Percentiles rank a stretch among this genome's conserved stretches.
These are phyloP conservation scores for Herpetotheres cachinnans DNA, from an alignment of 2,113 vertebrate genomes.

Conservation along the genomic window DNA sequence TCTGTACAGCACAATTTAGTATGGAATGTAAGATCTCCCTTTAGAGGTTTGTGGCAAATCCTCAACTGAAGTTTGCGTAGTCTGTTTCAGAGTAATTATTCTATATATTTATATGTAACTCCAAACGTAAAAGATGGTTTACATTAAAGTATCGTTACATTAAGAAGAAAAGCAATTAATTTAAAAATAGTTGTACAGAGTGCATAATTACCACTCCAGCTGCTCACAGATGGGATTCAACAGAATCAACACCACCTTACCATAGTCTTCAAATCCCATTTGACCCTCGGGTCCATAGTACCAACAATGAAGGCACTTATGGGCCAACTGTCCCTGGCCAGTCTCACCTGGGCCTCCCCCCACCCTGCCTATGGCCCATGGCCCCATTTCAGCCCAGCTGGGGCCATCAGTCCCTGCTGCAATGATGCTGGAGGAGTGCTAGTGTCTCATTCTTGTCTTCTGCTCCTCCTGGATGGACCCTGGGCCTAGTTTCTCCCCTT, in stretches of 20 bases:
- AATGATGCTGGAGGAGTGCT: not conserved
- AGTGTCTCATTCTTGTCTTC: not conserved
- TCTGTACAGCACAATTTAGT: not conserved
- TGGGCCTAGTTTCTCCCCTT: not conserved
- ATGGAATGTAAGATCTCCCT: not conserved
- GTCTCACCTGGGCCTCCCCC: not conserved
- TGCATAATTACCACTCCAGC: not conserved
- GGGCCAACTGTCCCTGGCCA: not conserved
- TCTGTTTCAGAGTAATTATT: not conserved
- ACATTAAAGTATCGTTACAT: not conserved
- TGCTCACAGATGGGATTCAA: not conserved
- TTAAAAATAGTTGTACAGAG: not conserved
- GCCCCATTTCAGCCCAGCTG: not conserved
- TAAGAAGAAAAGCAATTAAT: not conserved
- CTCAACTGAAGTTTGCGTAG: not conserved
- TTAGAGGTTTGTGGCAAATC: not conserved
- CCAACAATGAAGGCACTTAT: not conserved
- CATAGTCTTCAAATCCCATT: not conserved
- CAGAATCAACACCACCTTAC: not conserved
- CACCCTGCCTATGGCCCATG: not conserved
- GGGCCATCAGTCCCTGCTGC: not conserved
- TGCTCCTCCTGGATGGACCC: not conserved
- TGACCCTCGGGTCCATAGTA: rapidly evolving
- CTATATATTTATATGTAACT: not conserved
- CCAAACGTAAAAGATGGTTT: not conserved